Evolutionary conservation across 2,888 invertebrate species (phyloP), one percentile per base, ranked within the genome.

Genomic region (Mamestra brassicae): DNA sequence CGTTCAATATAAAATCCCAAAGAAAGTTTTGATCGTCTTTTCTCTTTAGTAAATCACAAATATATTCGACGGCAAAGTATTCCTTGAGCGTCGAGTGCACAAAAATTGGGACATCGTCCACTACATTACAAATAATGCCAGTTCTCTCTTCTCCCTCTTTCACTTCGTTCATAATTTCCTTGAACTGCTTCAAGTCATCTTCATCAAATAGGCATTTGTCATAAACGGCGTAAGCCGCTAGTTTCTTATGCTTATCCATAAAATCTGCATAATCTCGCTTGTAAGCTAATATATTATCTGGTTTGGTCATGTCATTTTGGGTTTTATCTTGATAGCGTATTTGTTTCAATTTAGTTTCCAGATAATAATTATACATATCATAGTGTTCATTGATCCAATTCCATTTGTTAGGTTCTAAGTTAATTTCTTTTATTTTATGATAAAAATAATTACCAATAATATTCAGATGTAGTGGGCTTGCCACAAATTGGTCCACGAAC

Each of bases 391-490:
- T 38, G 38, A 38, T 38, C 38, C 38, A 38, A 38, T 38, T 38
- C 38, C 38, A 38, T 38, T 3, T 38, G 38, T 5, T 38, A 38
- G 38, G 38, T 38, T 38, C 38, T 38, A 38, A 38, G 38, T 38
- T 38, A 38, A 38, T 38, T 38, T 55, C 62, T 60, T 62, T 63
- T 38, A 38, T 38, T 38, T 38, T 38, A 38, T 38, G 38, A 38
- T 38, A 5, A 38, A 80, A 57, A 54, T 78, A 72, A 34, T 72
- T 63, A 50, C 66, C 75, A 5, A 72, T 50, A 52, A 79, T 58
- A 57, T 80, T 60, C 3, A 75, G 17, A 42, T 75, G 71, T 66
- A 80, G 61, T 6, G 80, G 80, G 13, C 34, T 71, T 17, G 57
- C 60, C 0, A 11, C 45, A 3, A 8, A 42, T 50, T 42, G 11